Base-by-base conservation (phyloP, 2,888 invertebrate genomes). In the Antitype chi region DNA sequence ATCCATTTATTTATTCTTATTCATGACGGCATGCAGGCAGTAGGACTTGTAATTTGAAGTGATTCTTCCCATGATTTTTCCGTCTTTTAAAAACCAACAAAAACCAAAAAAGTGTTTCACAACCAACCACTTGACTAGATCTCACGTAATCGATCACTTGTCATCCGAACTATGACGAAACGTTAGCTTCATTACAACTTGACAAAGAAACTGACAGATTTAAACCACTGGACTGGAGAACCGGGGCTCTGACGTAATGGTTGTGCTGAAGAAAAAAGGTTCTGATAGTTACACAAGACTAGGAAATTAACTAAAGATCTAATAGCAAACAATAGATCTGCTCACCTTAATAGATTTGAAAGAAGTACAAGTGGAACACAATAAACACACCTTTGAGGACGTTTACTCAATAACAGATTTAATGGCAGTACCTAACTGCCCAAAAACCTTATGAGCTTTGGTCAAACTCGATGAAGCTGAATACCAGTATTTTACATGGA, bases 221-320 rank as follows among this genome's bases (percentile, higher is more conserved):
- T 88, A 82, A 86, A 80, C 75, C 85, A 87, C 53, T 89, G 82
- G 78, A 83, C 80, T 82, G 85, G 59, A 86, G 80, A 84, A 75
- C 64, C 72, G 81, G 57, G 0, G 62, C 9, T 62, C 38, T 88
- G 78, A 82, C 72, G 85, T 77, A 88, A 87, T 64, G 7, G 20
- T 57, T 63, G 15, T 28, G 57, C 43, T 53, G 52, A 13, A 57
- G 55, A 73, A 59, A 71, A 80, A 64, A 69, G 43, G 59, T 62
- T 70, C 57, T 74, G 32, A 74, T 60, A 47, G 68, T 83, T 70
- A 57, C 74, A 20, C 15, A 79, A 79, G 23, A 17, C 64, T 38
- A 73, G 55, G 68, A 77, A 73, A 64, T 23, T 6, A n/a, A n/a
- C 6, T 25, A 15, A 2, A 32, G 28, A 32, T 57, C 5, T 25